phyloP scores from a whole-genome alignment of 1,140 invertebrate species.

The Phortica variegata region DNA sequence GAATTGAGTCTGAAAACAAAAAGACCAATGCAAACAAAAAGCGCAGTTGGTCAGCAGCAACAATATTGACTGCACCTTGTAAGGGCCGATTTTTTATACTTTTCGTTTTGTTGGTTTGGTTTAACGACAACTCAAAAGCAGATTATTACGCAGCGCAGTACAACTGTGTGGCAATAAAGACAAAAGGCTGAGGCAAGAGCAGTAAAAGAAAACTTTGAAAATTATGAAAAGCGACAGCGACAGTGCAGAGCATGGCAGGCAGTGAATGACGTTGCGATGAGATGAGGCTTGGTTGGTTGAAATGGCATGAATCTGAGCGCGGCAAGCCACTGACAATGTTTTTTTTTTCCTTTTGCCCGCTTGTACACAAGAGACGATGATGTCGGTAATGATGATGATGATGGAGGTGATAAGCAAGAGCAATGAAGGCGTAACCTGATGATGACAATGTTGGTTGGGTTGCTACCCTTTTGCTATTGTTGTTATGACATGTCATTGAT shows the following conservation, averaged over 20 bases:
- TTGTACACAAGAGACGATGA: no score
- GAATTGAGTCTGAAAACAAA: no score
- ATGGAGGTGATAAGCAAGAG: constrained; percentile 3
- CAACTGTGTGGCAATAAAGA: constrained; percentile 9
- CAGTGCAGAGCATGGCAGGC: constrained; percentile 5
- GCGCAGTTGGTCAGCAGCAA: background rate
- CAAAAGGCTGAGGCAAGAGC: no score
- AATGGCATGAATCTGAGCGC: no score
- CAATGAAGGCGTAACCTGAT: constrained; percentile 1
- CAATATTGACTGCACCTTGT: background rate
- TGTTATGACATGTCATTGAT: constrained; percentile 26
- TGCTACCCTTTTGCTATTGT: background rate
- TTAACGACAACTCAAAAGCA: constrained; percentile 14
- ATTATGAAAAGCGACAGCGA: constrained; percentile 10
- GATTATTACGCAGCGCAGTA: constrained; percentile 28
- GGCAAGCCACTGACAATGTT: constrained; percentile 37
- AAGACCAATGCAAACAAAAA: no score
- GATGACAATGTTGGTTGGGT: background rate
- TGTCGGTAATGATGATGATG: constrained; percentile 23
- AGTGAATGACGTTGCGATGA: background rate
- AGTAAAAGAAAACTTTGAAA: background rate
- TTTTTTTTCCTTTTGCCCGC: constrained; percentile 35
- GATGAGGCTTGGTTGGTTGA: no score
- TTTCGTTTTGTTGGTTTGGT: constrained; percentile 21
- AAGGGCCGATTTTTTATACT: constrained; percentile 20